Base-by-base conservation (phyloP, 1,140 invertebrate species). In the Drosophila ercepeae region DNA sequence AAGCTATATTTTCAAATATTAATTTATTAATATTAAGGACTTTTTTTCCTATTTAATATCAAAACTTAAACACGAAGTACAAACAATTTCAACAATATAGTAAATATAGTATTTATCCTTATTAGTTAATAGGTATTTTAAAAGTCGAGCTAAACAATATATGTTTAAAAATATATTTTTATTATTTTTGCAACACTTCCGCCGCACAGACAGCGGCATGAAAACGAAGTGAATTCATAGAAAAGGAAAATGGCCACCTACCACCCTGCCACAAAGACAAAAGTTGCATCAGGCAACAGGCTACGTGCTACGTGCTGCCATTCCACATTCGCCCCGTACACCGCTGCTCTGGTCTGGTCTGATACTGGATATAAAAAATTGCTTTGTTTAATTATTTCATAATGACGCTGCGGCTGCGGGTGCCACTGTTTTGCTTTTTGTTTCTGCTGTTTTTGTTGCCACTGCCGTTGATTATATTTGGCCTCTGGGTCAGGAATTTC, bases 301-400 rank as follows among this genome's bases (percentile, higher is more conserved):
- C 75, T 45, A 59, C 44, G 23, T 52, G 29, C 41, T 75, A 81
- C 71, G 71, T 79, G 64, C 44, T 53, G 55, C 44, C 70, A 54
- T 23, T 59, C 52, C 13, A 23, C 13, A 13, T 36, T 59, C 11
- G 25, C 8, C 5, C 34, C 34, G 8, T 4, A 14, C 8, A 8
- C 27, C 49, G 36, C 45, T n/a, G n/a, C n/a, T n/a, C n/a, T n/a
- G n/a, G 39, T 42, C 67, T 42, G 39, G 36, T 13, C 5, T 19
- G 39, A 42, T 42, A 42, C 39, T 50, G 86, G 71, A 86, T 86
- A 86, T 86, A 84, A 86, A 84, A 84, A 84, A 84, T 79, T 84
- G 72, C 81, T 84, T 84, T 84, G 81, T 84, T 86, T 79, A 84
- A 84, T 84, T 86, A 84, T 86, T 86, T 84, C 81, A 84, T 86